Percentiles rank a stretch among this genome's conserved stretches.
These are phyloP conservation scores for Camponotus floridanus DNA, from an alignment of 1,140 invertebrate species.

Conservation along the genomic window DNA sequence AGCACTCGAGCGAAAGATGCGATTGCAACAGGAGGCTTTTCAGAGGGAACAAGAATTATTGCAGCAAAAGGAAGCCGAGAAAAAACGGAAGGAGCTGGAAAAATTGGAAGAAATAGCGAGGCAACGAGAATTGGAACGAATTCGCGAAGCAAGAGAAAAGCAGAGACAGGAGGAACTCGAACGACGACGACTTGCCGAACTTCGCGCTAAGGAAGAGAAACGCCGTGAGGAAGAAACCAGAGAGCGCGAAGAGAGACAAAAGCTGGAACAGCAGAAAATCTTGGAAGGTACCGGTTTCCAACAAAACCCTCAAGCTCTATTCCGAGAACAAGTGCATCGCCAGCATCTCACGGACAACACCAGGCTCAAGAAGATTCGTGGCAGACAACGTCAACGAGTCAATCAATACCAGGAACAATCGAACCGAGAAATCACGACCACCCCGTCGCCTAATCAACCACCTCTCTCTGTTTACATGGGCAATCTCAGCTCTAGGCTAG, in stretches of 20 bases:
- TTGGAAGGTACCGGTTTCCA: conserved; percentile 42
- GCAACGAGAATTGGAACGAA: conserved; percentile 79
- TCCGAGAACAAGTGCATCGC: conserved; percentile 70
- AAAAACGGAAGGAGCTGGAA: conserved; percentile 81
- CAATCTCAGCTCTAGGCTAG: conserved; percentile 84
- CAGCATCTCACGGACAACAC: conserved; percentile 71
- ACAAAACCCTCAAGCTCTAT: conserved; percentile 65
- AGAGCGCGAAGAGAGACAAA: conserved; percentile 53
- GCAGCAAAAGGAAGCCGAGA: conserved; percentile 81
- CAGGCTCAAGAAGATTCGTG: conserved; percentile 63
- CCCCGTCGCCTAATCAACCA: conserved; percentile 90
- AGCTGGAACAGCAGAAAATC: conserved; percentile 24
- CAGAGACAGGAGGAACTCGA: conserved; percentile 78
- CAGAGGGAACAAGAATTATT: conserved; percentile 80
- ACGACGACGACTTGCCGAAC: conserved; percentile 71
- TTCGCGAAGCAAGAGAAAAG: conserved; percentile 80
- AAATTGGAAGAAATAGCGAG: conserved; percentile 80
- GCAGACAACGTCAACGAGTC: conserved; percentile 59
- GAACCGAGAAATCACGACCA: conserved; percentile 81
- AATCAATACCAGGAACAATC: conserved; percentile 70
- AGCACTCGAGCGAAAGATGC: conserved; percentile 81
- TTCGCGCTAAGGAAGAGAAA: conserved; percentile 75
- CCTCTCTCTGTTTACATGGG: conserved; percentile 93
- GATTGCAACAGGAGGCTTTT: conserved; percentile 77
- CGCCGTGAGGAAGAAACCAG: conserved; percentile 68